Evolutionary conservation across 2,113 vertebrate species (phyloP).

Genomic region (Tympanuchus pallidicinctus): DNA sequence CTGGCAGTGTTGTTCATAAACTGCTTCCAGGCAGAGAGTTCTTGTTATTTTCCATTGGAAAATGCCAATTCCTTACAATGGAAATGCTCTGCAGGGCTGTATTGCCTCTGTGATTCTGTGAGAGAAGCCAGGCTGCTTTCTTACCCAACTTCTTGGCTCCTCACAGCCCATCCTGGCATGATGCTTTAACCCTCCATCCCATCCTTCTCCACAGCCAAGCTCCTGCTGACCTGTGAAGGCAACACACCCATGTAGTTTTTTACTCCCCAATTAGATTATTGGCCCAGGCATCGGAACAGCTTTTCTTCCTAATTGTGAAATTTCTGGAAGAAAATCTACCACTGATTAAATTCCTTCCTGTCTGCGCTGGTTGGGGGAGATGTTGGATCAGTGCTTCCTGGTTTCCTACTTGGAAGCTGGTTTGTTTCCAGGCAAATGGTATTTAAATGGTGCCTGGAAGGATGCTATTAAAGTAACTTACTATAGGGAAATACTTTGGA

Average conservation of each 20-base stretch:
- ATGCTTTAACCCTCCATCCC: not conserved
- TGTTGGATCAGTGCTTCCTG: not conserved
- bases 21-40: not conserved
- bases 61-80: conserved; percentile 31
- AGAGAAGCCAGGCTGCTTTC: conserved; percentile 38
- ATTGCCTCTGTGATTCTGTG: fast-evolving
- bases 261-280: not conserved
- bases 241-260: not conserved
- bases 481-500: conserved; percentile 1
- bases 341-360: not conserved
- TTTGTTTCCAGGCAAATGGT: conserved; percentile 1
- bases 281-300: not conserved
- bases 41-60: not conserved
- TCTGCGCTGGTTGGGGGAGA: not conserved
- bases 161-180: not conserved
- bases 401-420: conserved; percentile 14
- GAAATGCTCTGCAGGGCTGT: conserved; percentile 28
- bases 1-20: not conserved
- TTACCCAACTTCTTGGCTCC: conserved; percentile 37
- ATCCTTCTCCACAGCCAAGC: not conserved
- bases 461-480: not conserved
- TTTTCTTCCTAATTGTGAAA: not conserved
- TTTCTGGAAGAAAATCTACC: not conserved
- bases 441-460: not conserved
- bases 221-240: not conserved